Evolutionary conservation across 2,113 vertebrate genomes (phyloP), one percentile per base, ranked within the genome.

Genomic region (Cheilinus undulatus): DNA sequence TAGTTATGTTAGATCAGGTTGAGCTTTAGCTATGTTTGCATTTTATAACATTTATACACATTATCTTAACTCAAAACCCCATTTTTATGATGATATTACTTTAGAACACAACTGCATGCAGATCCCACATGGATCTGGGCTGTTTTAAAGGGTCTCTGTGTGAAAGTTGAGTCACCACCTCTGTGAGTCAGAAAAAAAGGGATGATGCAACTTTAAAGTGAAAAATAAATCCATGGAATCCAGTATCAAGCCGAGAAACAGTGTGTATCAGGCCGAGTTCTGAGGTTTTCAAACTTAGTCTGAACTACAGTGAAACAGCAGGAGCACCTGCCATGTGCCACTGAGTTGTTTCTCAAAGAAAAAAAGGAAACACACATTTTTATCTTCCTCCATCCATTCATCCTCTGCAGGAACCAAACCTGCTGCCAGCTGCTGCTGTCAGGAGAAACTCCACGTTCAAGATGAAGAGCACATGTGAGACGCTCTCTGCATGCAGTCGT

Each of bases 361-460:
- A 19, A 42, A 53, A n/a, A 27, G 48, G 23, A 3, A 9, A 54
- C 6, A 42, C 40, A 42, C 2, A n/a, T 45, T 45, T 45, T 20
- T 45, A 5, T 1, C 49, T 50, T 36, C 19, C 7, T 69, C 24
- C 2, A 3, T 56, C 32, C 20, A n/a, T n/a, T 5, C 20, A 38
- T 48, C 27, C 46, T 48, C 3, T 7, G 38, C 51, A 43, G 73
- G 62, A 30, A 19, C 14, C 53, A 17, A 42, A 73, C 26, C 63
- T 53, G 62, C 23, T 62, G 64, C 34, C 65, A 62, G 73, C 68
- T 60, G 69, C 63, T 61, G 80, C 71, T 54, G 71, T 63, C 42
- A 65, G 72, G 14, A 43, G 58, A 8, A 60, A n/a, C 26, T n/a
- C 5, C 23, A 17, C 14, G 62, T 27, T 36, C 14, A 22, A 32